Percentiles rank a stretch among this genome's conserved stretches.
phyloP scores from a whole-genome alignment of 2,888 invertebrate species.

The Lasioglossum oenotherae region DNA sequence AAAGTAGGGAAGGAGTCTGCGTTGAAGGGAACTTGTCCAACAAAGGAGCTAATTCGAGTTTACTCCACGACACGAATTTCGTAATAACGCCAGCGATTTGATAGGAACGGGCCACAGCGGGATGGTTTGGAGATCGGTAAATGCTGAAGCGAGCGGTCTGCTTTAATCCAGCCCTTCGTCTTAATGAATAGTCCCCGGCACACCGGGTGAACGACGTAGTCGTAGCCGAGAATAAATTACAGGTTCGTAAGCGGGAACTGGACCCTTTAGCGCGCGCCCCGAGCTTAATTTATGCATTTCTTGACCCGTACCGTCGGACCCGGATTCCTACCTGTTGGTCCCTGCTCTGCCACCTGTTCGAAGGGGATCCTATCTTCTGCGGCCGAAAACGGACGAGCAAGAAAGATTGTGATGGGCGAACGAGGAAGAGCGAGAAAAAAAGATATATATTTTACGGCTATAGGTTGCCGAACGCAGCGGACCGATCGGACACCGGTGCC shows the following conservation, averaged over 20 bases:
- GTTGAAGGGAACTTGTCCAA: too few relatives aligned
- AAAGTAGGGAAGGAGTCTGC: too few relatives aligned
- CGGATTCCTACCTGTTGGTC: conserved; percentile 73
- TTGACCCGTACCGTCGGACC: conserved; percentile 63
- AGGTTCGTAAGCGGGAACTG: conserved; percentile 44
- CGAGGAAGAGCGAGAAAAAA: not conserved
- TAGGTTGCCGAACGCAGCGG: conserved; percentile 54
- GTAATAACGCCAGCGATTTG: not conserved
- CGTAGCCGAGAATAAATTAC: conserved; percentile 67
- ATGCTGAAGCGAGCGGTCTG: conserved; percentile 31
- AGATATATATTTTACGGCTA: conserved; percentile 30
- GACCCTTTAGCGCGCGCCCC: conserved; percentile 59
- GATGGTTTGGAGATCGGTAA: conserved; percentile 56
- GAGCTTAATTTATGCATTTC: conserved; percentile 73
- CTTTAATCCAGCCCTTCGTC: conserved; percentile 53
- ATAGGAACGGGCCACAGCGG: not conserved
- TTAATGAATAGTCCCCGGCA: conserved; percentile 65
- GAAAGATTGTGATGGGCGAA: not conserved
- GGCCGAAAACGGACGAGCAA: not conserved
- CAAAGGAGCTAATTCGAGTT: not conserved
- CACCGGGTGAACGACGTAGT: conserved; percentile 40
- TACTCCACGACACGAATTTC: not conserved
- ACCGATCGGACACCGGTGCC: conserved; percentile 12
- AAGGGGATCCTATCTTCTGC: conserved; percentile 44
- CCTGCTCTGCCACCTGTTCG: conserved; percentile 67